Evolutionary conservation across 2,113 vertebrate species (phyloP).

Genomic region (Cygnus buccinator): DNA sequence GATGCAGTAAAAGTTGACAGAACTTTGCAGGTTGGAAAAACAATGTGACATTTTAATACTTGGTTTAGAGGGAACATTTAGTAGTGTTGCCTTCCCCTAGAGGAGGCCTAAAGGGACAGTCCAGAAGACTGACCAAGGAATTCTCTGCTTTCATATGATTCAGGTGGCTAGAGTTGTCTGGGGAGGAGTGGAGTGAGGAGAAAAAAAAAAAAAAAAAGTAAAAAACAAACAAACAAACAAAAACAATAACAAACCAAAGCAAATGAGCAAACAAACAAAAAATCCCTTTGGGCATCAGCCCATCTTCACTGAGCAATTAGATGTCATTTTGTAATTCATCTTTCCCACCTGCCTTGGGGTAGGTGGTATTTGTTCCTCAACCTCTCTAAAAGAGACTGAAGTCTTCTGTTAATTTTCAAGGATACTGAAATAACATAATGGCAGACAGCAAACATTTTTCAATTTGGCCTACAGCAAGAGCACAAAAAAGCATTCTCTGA

Average conservation of each 20-base stretch:
- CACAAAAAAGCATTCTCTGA: background rate
- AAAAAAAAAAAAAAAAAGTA: background rate
- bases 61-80: background rate
- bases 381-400: background rate
- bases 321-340: background rate
- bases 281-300: background rate
- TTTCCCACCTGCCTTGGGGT: background rate
- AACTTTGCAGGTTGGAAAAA: conserved; percentile 26
- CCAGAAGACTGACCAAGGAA: background rate
- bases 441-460: background rate
- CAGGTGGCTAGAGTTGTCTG: background rate
- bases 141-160: background rate
- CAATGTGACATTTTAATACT: conserved; percentile 10
- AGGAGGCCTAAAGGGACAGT: background rate
- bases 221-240: background rate
- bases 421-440: background rate
- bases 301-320: background rate
- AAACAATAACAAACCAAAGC: background rate
- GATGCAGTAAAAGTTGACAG: background rate
- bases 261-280: background rate
- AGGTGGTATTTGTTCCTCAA: background rate
- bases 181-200: no score
- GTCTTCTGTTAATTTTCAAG: background rate
- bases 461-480: background rate
- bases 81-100: background rate